These are phyloP conservation scores for Heteropelma amictum DNA, from an alignment of 2,888 invertebrate genomes.

Conservation along the genomic window DNA sequence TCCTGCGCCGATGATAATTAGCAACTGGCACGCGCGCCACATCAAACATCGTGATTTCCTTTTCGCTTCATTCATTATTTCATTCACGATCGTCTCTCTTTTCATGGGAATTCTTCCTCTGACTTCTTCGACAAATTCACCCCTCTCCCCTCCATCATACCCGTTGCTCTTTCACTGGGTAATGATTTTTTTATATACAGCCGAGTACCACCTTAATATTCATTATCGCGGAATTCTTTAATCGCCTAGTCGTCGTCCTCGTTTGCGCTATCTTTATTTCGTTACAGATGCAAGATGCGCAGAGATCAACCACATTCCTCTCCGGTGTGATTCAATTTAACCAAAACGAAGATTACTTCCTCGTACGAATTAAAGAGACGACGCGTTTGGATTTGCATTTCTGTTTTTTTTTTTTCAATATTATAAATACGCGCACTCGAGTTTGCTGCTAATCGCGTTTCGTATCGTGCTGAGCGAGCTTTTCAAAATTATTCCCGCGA, in stretches of 20 bases:
- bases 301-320: neutral
- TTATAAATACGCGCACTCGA: too few species aligned
- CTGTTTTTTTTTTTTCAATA: neutral
- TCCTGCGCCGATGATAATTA: conserved; percentile 61
- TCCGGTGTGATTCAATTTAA: conserved; percentile 12
- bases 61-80: conserved; percentile 59
- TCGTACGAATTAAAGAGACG: neutral
- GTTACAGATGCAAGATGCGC: conserved; percentile 18
- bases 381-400: neutral
- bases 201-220: conserved; percentile 40
- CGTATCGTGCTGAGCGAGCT: too few species aligned
- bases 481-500: too few species aligned
- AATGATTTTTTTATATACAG: conserved; percentile 33
- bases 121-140: neutral
- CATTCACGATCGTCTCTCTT: conserved; percentile 45
- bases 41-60: conserved; percentile 57
- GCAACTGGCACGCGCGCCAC: conserved; percentile 53
- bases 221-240: conserved; percentile 30
- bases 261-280: neutral
- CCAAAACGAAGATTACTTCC: neutral
- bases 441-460: too few species aligned
- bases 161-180: conserved; percentile 6
- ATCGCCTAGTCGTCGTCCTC: conserved; percentile 3
- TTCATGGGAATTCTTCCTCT: conserved; percentile 1
- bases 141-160: neutral